Evolutionary conservation across 2,113 vertebrate species (phyloP).

Genomic region (Cyphomyrus discorhynchus): DNA sequence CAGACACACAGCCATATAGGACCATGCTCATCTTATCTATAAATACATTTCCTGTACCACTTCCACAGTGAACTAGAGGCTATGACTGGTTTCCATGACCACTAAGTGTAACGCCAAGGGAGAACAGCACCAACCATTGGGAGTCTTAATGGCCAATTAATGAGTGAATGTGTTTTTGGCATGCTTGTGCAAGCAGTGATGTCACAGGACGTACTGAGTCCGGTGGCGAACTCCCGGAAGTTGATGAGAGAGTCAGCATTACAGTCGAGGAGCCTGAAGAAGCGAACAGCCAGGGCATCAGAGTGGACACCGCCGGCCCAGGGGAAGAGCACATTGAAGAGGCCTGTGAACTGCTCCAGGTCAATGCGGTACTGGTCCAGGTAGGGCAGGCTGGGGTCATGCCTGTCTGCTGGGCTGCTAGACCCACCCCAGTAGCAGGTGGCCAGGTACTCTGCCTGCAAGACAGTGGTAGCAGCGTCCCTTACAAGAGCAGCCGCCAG

Average conservation of each 20-base stretch:
- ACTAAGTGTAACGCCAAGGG: not conserved
- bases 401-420: slow-evolving; percentile 81
- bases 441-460: slow-evolving; percentile 86
- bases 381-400: slow-evolving; percentile 93
- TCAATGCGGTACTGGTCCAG: slow-evolving; percentile 97
- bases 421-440: slow-evolving; percentile 97
- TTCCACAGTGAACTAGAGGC: not conserved
- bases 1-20: slow-evolving; percentile 14
- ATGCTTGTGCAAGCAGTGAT: not conserved
- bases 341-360: slow-evolving; percentile 87
- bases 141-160: not conserved
- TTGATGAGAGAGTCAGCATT: slow-evolving; percentile 89
- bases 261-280: slow-evolving; percentile 86
- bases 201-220: slow-evolving; percentile 69
- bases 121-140: not conserved
- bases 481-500: not conserved
- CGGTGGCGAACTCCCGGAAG: slow-evolving; percentile 87
- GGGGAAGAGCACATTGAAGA: slow-evolving; percentile 83
- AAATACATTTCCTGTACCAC: not conserved
- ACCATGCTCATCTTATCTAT: not conserved
- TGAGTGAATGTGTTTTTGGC: not conserved
- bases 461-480: not conserved
- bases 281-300: slow-evolving; percentile 72
- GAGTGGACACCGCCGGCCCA: slow-evolving; percentile 85
- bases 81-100: not conserved